Evolutionary conservation across 2,888 invertebrate species (phyloP), one percentile per base, ranked within the genome.

Genomic region (Timandra comae): DNA sequence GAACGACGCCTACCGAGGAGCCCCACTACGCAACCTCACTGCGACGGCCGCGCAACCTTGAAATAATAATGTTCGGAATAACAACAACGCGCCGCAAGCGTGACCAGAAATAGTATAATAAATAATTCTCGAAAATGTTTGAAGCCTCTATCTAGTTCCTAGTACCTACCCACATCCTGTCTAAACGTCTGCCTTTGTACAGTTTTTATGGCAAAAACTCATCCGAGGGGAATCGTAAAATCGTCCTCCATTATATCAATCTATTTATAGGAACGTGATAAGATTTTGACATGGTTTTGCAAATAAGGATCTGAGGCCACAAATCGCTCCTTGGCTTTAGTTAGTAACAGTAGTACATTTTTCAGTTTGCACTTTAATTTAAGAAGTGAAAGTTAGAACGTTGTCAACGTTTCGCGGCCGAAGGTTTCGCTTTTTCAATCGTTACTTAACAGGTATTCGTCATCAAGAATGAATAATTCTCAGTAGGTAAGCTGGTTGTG

Each of bases 1-100:
- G 71, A 73, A 71, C 75, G 73, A 73, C 81, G 84, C 80, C 81
- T 77, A 77, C 74, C 78, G 82, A 76, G 79, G 84, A 82, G 82
- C 81, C 82, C 81, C 84, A 80, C 84, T 78, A 76, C 80, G 81
- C 80, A 82, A 82, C 79, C 76, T 81, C 78, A 79, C 75, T 74
- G 82, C 80, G 82, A 74, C 84, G 80, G 76, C 79, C 78, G 75
- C 71, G 72, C 84, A 84, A 85, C 85, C 85, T 85, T 85, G 85
- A 85, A 85, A 85, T 84, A 84, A 84, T 84, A 85, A 85, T 85
- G 85, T 81, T 78, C 79, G 73, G 84, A 81, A 85, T 84, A 85
- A 76, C 77, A 78, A 82, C 82, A 84, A 79, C 81, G 82, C 73
- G 78, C 79, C 75, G 75, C 76, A 79, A 82, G 79, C 84, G 79